These are phyloP conservation scores for Adrianichthys oophorus DNA, from an alignment of 2,797 vertebrate genomes.

Conservation along the genomic window DNA sequence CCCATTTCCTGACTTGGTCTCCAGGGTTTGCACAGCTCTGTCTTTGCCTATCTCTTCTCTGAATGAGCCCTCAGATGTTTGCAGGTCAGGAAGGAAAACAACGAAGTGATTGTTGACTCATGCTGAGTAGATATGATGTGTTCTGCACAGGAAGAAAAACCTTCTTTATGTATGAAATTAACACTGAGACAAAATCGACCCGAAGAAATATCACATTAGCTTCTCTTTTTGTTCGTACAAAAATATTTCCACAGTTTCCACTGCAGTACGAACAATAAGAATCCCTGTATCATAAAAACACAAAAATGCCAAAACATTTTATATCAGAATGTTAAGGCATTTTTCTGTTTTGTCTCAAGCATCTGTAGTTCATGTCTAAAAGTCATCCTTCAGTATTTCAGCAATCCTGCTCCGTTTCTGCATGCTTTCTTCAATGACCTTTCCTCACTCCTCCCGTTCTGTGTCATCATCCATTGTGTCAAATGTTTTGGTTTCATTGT, in stretches of 20 bases:
- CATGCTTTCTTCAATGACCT: conserved; percentile 57
- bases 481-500: conserved; percentile 27
- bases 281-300: conserved; percentile 35
- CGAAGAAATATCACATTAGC: neutral
- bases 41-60: conserved; percentile 36
- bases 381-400: conserved; percentile 59
- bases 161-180: conserved; percentile 13
- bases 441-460: conserved; percentile 37
- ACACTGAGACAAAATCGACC: neutral
- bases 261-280: conserved; percentile 24
- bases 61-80: conserved; percentile 43
- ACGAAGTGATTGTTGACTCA: conserved; percentile 45
- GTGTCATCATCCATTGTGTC: conserved; percentile 23
- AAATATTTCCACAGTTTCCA: neutral
- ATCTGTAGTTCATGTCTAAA: conserved; percentile 63
- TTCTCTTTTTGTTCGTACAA: neutral
- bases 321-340: conserved; percentile 20
- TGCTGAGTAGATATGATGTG: conserved; percentile 41
- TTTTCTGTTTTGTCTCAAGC: conserved; percentile 35
- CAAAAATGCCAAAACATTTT: neutral
- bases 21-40: conserved; percentile 40
- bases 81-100: conserved; percentile 66
- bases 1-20: conserved; percentile 61
- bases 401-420: conserved; percentile 47
- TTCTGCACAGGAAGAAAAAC: conserved; percentile 26